A percentile compares a stretch with the other conserved stretches of the same genome.
These are phyloP conservation scores for Isurus oxyrinchus DNA, from an alignment of 2,113 vertebrate species.

Conservation along the genomic window DNA sequence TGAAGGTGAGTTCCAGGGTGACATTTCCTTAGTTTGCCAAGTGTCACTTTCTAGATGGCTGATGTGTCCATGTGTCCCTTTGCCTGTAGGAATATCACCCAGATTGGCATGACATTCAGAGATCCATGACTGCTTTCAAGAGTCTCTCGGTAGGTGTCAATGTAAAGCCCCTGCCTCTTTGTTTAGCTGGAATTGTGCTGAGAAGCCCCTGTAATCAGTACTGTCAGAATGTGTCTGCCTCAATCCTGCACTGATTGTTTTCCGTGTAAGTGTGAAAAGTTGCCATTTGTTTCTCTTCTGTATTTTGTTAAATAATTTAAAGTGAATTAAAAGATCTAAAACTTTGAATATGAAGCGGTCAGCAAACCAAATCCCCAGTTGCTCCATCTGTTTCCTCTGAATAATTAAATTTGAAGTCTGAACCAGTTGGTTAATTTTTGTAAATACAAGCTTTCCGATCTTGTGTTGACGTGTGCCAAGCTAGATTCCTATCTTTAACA, in stretches of 20 bases:
- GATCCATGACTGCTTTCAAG: slow-evolving; percentile 91
- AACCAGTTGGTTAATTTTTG: not conserved
- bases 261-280: not conserved
- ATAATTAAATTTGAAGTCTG: not conserved
- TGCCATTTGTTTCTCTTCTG: not conserved
- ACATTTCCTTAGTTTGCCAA: not conserved
- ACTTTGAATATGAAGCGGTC: not conserved
- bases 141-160: slow-evolving; percentile 77
- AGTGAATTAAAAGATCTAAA: not conserved
- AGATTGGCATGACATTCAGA: slow-evolving; percentile 87
- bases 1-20: not conserved
- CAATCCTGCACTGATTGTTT: not conserved
- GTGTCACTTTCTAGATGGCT: not conserved
- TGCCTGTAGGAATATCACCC: slow-evolving; percentile 77
- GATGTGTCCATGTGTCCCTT: slow-evolving; percentile 37
- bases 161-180: not conserved
- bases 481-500: not conserved
- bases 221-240: not conserved
- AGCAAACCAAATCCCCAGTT: not conserved
- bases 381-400: not conserved
- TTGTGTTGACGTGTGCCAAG: not conserved
- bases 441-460: not conserved
- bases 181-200: not conserved
- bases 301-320: not conserved
- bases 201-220: not conserved